These are phyloP conservation scores for Oryzias curvinotus DNA, from an alignment of 2,113 vertebrate species.

Conservation along the genomic window DNA sequence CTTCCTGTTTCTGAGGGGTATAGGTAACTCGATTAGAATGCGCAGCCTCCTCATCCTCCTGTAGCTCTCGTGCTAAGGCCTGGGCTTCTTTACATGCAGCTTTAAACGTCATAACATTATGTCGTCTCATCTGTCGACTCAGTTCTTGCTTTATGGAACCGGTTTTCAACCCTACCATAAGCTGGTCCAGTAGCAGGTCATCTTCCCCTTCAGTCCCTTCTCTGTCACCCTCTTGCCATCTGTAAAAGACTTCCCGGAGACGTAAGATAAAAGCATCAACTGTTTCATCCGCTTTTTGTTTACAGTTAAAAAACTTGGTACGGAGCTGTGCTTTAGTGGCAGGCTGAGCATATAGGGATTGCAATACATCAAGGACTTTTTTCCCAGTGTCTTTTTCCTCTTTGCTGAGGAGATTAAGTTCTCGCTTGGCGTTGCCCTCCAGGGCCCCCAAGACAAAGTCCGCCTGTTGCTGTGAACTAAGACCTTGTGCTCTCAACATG, in stretches of 20 bases:
- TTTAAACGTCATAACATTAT: background rate
- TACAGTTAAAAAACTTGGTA: background rate
- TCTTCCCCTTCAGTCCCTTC: background rate
- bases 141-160: background rate
- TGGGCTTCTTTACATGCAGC: too few species aligned
- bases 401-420: background rate
- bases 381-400: background rate
- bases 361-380: background rate
- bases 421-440: background rate
- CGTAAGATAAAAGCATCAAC: background rate
- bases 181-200: background rate
- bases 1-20: too few species aligned
- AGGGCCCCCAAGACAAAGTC: background rate
- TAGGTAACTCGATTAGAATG: too few species aligned
- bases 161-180: background rate
- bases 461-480: background rate
- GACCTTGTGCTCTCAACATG: background rate
- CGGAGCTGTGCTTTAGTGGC: background rate
- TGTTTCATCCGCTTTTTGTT: background rate
- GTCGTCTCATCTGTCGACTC: background rate
- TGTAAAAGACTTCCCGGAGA: background rate
- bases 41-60: too few species aligned
- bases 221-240: background rate
- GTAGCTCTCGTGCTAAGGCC: background rate
- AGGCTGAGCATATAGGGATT: conserved; percentile 2